Conservation (phyloP, 2,113 vertebrate genomes). For the Ivindomyrus marchei region DNA sequence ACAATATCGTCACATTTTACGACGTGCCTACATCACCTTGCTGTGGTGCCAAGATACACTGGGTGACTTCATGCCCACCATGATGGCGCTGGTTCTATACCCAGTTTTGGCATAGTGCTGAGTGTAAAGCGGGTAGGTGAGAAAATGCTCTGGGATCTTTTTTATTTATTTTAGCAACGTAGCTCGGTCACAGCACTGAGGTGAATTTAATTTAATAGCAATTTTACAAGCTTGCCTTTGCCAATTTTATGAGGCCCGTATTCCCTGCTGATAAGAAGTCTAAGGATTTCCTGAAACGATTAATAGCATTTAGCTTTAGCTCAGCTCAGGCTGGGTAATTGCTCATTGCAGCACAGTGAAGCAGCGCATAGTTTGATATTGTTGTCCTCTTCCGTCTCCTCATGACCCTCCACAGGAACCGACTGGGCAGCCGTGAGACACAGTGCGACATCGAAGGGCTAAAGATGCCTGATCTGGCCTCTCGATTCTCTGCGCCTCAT, state of each 20-base stretch:
- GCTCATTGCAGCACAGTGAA: conserved; percentile 30
- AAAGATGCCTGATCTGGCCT: conserved; percentile 22
- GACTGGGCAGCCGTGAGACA: neutral
- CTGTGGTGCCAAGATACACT: neutral
- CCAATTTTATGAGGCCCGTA: conserved; percentile 37
- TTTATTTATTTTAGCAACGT: neutral
- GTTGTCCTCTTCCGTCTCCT: conserved; percentile 32
- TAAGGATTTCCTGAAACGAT: conserved; percentile 34
- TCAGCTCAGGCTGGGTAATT: conserved; percentile 24
- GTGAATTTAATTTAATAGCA: conserved; percentile 38
- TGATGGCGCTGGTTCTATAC: neutral
- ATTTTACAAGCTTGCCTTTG: conserved; percentile 38
- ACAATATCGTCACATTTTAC: neutral
- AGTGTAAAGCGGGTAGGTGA: neutral
- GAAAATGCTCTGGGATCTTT: conserved; percentile 28
- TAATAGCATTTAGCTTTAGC: conserved; percentile 29
- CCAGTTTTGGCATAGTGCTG: neutral
- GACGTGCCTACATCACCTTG: neutral
- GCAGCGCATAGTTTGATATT: conserved; percentile 33
- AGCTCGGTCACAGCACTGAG: conserved; percentile 30
- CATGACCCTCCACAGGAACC: neutral
- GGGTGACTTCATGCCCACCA: neutral
- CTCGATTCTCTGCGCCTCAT: conserved; percentile 52
- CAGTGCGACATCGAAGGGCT: neutral
- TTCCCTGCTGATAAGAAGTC: conserved; percentile 25